These are phyloP conservation scores for Rhagium mordax DNA, from an alignment of 2,888 invertebrate genomes.

Conservation along the genomic window DNA sequence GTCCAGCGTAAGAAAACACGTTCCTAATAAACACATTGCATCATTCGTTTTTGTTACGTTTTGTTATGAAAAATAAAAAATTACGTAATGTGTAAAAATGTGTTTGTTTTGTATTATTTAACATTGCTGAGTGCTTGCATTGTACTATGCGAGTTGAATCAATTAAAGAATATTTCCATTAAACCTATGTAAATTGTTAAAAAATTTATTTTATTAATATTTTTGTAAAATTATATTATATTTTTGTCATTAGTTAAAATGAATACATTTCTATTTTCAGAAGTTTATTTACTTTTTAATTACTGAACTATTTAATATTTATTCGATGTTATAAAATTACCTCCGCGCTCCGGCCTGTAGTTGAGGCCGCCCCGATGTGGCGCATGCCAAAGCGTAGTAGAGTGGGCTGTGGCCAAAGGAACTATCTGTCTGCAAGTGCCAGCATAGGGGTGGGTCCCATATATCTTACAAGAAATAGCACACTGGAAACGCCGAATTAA, in stretches of 20 bases:
- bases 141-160: not conserved
- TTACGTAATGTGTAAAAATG: not conserved
- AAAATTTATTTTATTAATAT: too few species aligned
- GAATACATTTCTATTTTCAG: too few species aligned
- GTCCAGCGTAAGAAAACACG: not conserved
- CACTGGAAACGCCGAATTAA: conserved; percentile 21
- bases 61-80: not conserved
- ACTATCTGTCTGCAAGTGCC: conserved; percentile 31
- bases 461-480: conserved; percentile 32
- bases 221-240: too few species aligned
- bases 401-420: too few species aligned
- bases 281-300: too few species aligned
- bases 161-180: not conserved
- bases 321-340: too few species aligned
- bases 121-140: not conserved
- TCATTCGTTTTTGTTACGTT: not conserved
- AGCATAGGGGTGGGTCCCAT: conserved; percentile 10
- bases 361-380: not conserved
- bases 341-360: conserved; percentile 25
- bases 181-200: too few species aligned
- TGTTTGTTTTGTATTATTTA: not conserved
- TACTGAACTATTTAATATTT: too few species aligned
- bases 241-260: too few species aligned
- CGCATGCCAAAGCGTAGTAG: too few species aligned
- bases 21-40: not conserved